Evolutionary conservation across 2,888 invertebrate genomes (phyloP), one percentile per base, ranked within the genome.

Genomic region (Desoria tigrina): DNA sequence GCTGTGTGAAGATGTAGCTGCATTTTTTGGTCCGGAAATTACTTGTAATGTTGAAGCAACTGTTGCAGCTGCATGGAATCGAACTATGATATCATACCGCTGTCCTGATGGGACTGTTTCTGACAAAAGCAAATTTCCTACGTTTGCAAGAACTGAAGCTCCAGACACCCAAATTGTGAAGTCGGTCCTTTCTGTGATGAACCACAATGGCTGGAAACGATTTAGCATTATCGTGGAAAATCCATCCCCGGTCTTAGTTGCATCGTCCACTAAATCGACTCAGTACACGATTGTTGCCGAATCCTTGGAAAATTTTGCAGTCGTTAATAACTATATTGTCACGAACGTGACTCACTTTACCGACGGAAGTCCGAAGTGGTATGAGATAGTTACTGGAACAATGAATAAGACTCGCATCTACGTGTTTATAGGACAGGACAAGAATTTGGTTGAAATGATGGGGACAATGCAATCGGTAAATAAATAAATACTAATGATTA

Each of bases 71-170:
- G 90, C 95, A 53, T 87, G 91, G 80, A 94, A 96, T 83, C 86
- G 95, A 79, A 95, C 96, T 66, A 95, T 97, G 92, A 92, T 97
- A 81, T 93, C 94, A 79, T 95, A 95, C 82, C 94, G 92, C 90
- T 96, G 96, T 83, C 89, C 94, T 24, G 94, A 95, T 81, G 88
- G 91, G 79, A 88, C 87, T 81, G 92, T 93, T 21, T 94, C 94
- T 42, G 84, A 82, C 73, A 83, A 83, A 74, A 65, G 63, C 6
- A 77, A 85, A 71, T 88, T 92, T 79, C 88, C 91, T 69, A 95
- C 94, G 68, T 96, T 96, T 81, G 94, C 94, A 45, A 85, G 96
- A 78, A 90, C 95, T 39, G 94, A 93, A 81, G 95, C 96, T 27
- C 94, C 94, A 45, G 92, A 95, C 78, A 92, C 90, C 49, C 95